Conservation (phyloP, 2,888 invertebrate species). For the Ophonus ardosiacus region DNA sequence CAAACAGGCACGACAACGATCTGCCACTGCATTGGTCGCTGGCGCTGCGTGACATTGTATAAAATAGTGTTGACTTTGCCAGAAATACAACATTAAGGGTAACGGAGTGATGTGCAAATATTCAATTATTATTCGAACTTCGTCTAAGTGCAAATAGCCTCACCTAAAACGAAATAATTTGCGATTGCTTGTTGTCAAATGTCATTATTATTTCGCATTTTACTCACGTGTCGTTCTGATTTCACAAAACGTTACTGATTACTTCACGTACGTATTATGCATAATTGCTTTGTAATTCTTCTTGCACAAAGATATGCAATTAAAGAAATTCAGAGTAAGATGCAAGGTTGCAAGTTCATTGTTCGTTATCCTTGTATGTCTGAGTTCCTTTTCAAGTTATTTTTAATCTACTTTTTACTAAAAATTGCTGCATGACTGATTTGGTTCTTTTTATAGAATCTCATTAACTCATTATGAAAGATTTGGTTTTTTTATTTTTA, state of each 20-base stretch:
- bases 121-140: too few species aligned
- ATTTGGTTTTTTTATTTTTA: neutral
- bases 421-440: conserved; percentile 8
- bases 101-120: too few species aligned
- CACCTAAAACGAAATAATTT: too few species aligned
- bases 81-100: too few species aligned
- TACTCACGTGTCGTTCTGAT: neutral
- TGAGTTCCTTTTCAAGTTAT: neutral
- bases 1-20: too few species aligned
- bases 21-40: too few species aligned
- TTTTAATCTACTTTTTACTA: neutral
- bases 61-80: too few species aligned
- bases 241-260: neutral
- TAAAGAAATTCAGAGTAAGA: neutral
- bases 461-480: conserved; percentile 26
- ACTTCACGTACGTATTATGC: neutral
- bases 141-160: too few species aligned
- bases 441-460: conserved; percentile 16
- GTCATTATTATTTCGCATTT: neutral
- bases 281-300: neutral
- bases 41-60: too few species aligned
- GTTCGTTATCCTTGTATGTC: conserved; percentile 55
- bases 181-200: too few species aligned
- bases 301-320: neutral
- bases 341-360: conserved; percentile 58